phyloP scores from a whole-genome alignment of 2,888 invertebrate genomes.

The Trachelus iudaicus region DNA sequence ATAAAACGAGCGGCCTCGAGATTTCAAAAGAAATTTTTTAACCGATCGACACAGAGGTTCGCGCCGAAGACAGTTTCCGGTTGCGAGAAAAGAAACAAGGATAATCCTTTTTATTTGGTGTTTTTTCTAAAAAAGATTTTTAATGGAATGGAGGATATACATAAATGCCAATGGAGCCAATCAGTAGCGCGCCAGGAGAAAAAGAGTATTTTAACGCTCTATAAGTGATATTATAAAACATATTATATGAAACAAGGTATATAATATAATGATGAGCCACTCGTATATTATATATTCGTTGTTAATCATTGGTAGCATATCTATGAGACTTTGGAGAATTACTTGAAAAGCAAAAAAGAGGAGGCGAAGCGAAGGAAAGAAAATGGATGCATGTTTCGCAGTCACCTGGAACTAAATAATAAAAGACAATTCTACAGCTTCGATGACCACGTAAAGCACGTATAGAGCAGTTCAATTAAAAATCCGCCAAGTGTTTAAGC shows the following conservation, averaged over 20 bases:
- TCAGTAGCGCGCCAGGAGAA: background rate
- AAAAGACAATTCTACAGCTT: background rate
- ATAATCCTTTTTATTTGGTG: background rate
- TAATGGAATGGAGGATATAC: background rate
- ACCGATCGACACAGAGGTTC: background rate
- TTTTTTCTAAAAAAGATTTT: background rate
- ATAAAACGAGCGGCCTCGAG: background rate
- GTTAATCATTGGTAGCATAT: background rate
- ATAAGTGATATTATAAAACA: background rate
- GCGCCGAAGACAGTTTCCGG: background rate
- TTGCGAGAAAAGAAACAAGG: background rate
- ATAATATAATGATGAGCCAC: background rate
- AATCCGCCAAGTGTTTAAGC: background rate
- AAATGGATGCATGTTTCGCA: constrained; percentile 18
- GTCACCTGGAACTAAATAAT: background rate
- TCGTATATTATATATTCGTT: background rate
- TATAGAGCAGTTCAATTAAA: background rate
- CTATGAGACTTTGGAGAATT: background rate
- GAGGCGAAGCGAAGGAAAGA: background rate
- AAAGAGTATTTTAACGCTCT: background rate
- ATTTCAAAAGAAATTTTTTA: background rate
- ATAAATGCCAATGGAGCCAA: background rate
- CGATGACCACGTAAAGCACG: background rate
- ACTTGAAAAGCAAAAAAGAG: background rate
- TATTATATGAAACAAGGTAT: background rate